Conservation (phyloP, 2,888 invertebrate genomes). For the Hypercompe scribonia region DNA sequence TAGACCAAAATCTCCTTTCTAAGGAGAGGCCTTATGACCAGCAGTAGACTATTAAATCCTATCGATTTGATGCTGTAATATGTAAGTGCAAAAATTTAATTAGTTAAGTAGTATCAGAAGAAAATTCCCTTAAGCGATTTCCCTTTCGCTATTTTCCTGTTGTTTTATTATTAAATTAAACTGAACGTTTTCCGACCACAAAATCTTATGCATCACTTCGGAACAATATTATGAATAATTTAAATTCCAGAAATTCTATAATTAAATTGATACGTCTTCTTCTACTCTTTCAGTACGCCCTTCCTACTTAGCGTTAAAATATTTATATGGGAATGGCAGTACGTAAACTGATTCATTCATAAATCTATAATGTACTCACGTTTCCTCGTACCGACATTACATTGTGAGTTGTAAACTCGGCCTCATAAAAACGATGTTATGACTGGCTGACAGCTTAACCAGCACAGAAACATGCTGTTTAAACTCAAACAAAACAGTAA, state of each 20-base stretch:
- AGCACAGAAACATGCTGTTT: constrained; percentile 30
- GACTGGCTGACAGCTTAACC: constrained; percentile 40
- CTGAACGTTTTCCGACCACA: neutral
- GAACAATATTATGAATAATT: neutral
- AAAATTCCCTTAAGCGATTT: neutral
- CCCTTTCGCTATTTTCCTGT: neutral
- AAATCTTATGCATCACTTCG: neutral
- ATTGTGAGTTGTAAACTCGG: constrained; percentile 6
- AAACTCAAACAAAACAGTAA: constrained; percentile 27
- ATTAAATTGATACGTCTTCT: neutral
- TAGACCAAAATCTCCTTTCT: no score
- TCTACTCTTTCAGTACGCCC: neutral
- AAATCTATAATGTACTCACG: neutral
- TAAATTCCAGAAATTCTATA: neutral
- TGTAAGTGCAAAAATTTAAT: no score
- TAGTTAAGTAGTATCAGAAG: no score
- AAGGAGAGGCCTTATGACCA: no score
- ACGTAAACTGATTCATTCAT: neutral
- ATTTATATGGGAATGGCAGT: neutral
- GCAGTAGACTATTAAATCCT: no score
- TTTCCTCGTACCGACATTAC: neutral
- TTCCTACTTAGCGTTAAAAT: neutral
- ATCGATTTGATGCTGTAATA: no score
- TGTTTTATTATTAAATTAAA: neutral
- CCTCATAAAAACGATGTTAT: constrained; percentile 47